Base-by-base conservation (phyloP, 2,113 vertebrate genomes). In the Poecile atricapillus region DNA sequence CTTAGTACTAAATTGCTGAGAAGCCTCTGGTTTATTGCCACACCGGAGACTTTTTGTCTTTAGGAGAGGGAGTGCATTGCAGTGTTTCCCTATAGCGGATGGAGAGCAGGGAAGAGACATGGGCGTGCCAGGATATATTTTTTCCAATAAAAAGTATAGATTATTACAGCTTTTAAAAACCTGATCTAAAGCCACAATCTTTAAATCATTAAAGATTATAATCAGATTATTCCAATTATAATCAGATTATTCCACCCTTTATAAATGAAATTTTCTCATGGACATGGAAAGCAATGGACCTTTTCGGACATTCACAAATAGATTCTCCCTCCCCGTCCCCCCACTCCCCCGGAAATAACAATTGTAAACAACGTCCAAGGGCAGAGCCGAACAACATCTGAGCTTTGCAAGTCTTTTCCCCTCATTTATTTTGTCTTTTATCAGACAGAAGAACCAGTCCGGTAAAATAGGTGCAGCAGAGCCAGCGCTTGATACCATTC, bases 171-270 rank as follows among this genome's bases (percentile, higher is more conserved):
- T 87, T 94, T 93, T 10, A 11, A 89, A 95, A 89, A 90, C 28
- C 21, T 10, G 47, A 80, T 91, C 71, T 55, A 78, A 96, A 95
- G 5, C 83, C 59, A 77, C 50, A 65, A 70, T 74, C 81, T 91
- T 93, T 88, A 94, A 87, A 74, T 90, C 33, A 85, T 85, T 96
- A 83, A 86, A 33, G 33, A 85, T 88, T 96, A 83, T 83, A 33
- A 30, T 23, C 63, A 79, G 55, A 65, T 27, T 52, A 75, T 85
- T 65, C 67, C 58, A 8, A 85, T 88, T 96, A 83, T 83, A 33
- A 30, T 23, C 63, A 79, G 55, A 65, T 28, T 52, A 75, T 85
- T 65, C 67, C 58, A 8, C 30, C 27, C 58, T 76, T 82, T 82
- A 46, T 33, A 46, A 73, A 55, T 11, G 41, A 87, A 67, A 91